Base-by-base conservation (phyloP, 92 coral and sea anemone genomes). In the Epizoanthus illoricatus region DNA sequence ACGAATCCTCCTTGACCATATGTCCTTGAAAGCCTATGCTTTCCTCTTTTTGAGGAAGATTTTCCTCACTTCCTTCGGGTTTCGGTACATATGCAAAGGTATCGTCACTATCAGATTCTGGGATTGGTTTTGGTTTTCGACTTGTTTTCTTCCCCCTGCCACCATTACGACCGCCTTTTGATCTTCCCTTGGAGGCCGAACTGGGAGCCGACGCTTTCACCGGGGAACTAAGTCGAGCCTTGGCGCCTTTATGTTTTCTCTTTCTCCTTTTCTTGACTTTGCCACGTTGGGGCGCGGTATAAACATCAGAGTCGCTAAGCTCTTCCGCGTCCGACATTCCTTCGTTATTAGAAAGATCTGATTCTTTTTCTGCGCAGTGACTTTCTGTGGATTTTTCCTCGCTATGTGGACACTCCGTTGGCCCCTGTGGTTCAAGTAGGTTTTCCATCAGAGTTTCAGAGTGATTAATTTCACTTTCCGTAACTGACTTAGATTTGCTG, bases 311-410 rank as follows among this genome's bases (percentile, higher is more conserved):
- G 61, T 94, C 94, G 63, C 92, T 92, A 49, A 92, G 74, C 85
- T 90, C 97, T 55, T 93, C 97, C 11, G 97, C 94, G 80, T 90
- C 97, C 13, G 98, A 92, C 94, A 89, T 92, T 45, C 97, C 97
- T 73, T 94, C 94, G 49, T 88, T 86, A 56, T 92, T 88, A 12
- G 97, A 93, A 10, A 90, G 78, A 82, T 93, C 97, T 39, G 97
- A 88, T 58, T 94, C 97, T 23, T 84, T 81, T 56, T 80, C 74
- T 7, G 68, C 82, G 79, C 59, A 59, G 4, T 45, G 56, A 60
- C 41, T 20, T 20, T 78, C 82, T 41, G 60, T 28, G 43, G 23
- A 56, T 21, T 45, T 66, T 43, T 18, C 63, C 49, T 81, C 87
- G 56, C 57, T 74, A 9, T 74, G 66, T 4, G 5, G 18, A 18